Conservation (phyloP, 64 coral and sea anemone genomes). For the Astreopora myriophthalma region DNA sequence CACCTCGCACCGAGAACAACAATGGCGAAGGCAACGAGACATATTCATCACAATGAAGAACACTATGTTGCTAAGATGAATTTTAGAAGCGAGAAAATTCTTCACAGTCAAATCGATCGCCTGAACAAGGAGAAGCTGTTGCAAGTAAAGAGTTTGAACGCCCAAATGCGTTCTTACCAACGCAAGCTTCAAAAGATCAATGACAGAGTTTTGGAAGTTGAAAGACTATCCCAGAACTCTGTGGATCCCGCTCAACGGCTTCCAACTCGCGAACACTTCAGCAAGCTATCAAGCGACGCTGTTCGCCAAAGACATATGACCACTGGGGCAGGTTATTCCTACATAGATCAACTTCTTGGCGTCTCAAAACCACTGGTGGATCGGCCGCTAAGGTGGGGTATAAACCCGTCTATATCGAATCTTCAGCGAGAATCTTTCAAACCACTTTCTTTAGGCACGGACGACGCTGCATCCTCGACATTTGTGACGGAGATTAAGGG, state of each 20-base stretch:
- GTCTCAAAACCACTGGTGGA: slow-evolving; percentile 46
- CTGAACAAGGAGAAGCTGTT: slow-evolving; percentile 65
- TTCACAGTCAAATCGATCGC: slow-evolving; percentile 61
- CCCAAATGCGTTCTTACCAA: slow-evolving; percentile 42
- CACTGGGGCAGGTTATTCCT: slow-evolving; percentile 57
- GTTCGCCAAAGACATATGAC: background rate
- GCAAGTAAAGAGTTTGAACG: slow-evolving; percentile 48
- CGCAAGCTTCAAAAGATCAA: slow-evolving; percentile 51
- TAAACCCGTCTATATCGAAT: slow-evolving; percentile 61
- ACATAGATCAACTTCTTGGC: slow-evolving; percentile 16
- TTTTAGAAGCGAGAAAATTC: slow-evolving; percentile 47
- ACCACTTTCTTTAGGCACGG: background rate
- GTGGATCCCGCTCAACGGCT: background rate
- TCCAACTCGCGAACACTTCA: slow-evolving; percentile 7
- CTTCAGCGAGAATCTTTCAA: slow-evolving; percentile 11
- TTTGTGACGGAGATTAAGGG: slow-evolving; percentile 68
- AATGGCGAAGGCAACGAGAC: slow-evolving; percentile 50
- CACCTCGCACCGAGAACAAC: too few relatives aligned
- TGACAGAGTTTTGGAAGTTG: slow-evolving; percentile 50
- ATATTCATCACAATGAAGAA: slow-evolving; percentile 45
- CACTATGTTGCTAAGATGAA: slow-evolving; percentile 78
- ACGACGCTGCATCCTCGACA: background rate
- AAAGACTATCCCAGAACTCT: slow-evolving; percentile 25
- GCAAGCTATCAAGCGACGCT: slow-evolving; percentile 25
- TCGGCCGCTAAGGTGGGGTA: slow-evolving; percentile 61